Base-by-base conservation (phyloP, 2,888 invertebrate genomes). In the Ochropleura plecta region DNA sequence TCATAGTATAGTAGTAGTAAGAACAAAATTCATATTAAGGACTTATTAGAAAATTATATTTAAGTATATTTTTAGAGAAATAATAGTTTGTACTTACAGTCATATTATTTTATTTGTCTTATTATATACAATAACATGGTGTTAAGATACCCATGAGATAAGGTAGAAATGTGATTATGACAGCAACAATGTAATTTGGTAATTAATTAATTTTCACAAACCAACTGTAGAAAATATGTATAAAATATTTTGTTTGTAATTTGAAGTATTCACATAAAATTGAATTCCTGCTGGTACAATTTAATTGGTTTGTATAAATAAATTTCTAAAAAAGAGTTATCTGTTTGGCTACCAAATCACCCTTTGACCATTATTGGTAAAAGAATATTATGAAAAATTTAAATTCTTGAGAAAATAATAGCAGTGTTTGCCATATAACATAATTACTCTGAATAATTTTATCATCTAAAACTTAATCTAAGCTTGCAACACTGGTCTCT, bases 401-500 rank as follows among this genome's bases (percentile, higher is more conserved):
- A 10, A 70, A 48, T 48, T 10, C 12, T 48, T 12, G 4, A 59
- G 3, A 42, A 20, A 18, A 14, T 53, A 67, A 68, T 3, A 20
- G 0, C 20, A 14, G 14, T 49, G 16, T 10, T 8, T 68, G 14
- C 30, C 3, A 14, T 30, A 57, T 46, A 10, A 30, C 14, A 44
- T 42, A 48, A 49, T 59, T 18, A 51, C 12, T 42, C 9, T 18
- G 51, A 40, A 46, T 30, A 18, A 18, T 48, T 10, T 14, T 46
- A 55, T 46, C 8, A 12, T 20, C 44, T 59, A 55, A 3, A 66
- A 42, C 7, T 59, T 71, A 67, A 44, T 60, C 85, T 97, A 98
- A 51, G 98, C 98, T 94, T 98, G 98, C 81, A 99, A 94, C 44
- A 98, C 98, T 69, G 99, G 98, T 73, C 98, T 97, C 85, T 98